Percentiles rank a stretch among this genome's conserved stretches.
Conservation (phyloP, 64 coral and sea anemone genomes). For the Actinia tenebrosa region DNA sequence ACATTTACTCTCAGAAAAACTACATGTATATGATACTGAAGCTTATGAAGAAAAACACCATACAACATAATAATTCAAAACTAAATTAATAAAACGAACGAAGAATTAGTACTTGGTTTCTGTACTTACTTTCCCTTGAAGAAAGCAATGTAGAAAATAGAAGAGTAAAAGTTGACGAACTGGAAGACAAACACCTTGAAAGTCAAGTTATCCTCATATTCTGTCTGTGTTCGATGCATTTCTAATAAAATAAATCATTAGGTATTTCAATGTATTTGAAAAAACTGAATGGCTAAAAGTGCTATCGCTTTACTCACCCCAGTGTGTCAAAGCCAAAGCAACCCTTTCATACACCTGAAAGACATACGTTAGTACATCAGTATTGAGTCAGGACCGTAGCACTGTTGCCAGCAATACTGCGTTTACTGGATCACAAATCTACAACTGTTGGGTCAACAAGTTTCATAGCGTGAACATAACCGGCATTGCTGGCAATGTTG, state of each 20-base stretch:
- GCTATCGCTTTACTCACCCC: constrained; percentile 59
- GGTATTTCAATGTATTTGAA: not conserved
- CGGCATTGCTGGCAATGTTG: too few species aligned
- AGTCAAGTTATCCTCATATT: constrained; percentile 95
- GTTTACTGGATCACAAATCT: too few species aligned
- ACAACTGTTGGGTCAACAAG: too few species aligned
- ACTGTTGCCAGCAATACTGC: too few species aligned
- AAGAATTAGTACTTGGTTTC: too few species aligned
- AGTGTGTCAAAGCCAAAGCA: constrained; percentile 87
- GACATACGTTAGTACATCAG: too few species aligned
- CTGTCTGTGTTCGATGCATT: constrained; percentile 96
- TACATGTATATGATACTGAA: too few species aligned
- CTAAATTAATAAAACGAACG: too few species aligned
- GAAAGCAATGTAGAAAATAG: constrained; percentile 98
- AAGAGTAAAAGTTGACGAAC: constrained; percentile 97
- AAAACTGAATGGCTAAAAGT: not conserved
- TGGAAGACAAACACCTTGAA: constrained; percentile 99
- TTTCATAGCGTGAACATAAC: too few species aligned
- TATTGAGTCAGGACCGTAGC: not conserved
- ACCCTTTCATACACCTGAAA: constrained; percentile 91
- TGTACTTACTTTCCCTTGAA: constrained; percentile 97
- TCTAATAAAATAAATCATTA: constrained; percentile 28
- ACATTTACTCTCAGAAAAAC: too few species aligned
- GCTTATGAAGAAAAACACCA: too few species aligned
- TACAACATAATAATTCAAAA: too few species aligned